Base-by-base conservation (phyloP, 1,140 invertebrate genomes). In the Pectinophora gossypiella region DNA sequence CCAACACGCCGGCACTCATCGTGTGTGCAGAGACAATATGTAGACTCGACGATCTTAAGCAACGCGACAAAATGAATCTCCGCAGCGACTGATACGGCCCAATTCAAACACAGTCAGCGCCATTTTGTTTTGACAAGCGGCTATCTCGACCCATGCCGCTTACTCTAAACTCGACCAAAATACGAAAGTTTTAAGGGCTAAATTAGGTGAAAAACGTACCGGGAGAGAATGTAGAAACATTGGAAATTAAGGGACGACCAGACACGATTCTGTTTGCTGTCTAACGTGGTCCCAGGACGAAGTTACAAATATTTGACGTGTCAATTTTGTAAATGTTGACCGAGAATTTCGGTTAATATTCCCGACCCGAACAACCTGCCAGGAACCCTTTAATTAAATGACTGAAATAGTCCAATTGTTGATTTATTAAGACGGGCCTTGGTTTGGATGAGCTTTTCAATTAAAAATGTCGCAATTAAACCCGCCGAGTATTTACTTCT, bases 261-360 rank as follows among this genome's bases (percentile, higher is more conserved):
- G 84, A 85, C 84, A 78, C 84, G 80, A 79, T 77, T 84, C 78
- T 85, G 78, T 87, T 87, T 87, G 84, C 81, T 67, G 72, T 83
- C 78, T 85, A 84, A 81, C 81, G 81, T 84, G 77, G 80, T 87
- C 84, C 76, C 81, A 82, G 80, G 81, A 81, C 81, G 78, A 84
- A 87, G 80, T 81, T 81, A 82, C 84, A 87, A 87, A 87, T 87
- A 87, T 87, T 87, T 87, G 81, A 87, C 81, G 81, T 87, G 84
- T 87, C 84, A 85, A 87, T 87, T 87, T 84, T 81, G 78, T 77
- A 78, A 85, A 87, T 87, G 82, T 87, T 87, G 84, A 85, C 84
- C 68, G 79, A 84, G 81, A 79, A 82, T 87, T 85, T 81, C 74
- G 84, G 84, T 87, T 85, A 85, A 87, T 85, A 87, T 82, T 82